Conservation (phyloP, 2,797 vertebrate genomes). For the Chelmon rostratus region DNA sequence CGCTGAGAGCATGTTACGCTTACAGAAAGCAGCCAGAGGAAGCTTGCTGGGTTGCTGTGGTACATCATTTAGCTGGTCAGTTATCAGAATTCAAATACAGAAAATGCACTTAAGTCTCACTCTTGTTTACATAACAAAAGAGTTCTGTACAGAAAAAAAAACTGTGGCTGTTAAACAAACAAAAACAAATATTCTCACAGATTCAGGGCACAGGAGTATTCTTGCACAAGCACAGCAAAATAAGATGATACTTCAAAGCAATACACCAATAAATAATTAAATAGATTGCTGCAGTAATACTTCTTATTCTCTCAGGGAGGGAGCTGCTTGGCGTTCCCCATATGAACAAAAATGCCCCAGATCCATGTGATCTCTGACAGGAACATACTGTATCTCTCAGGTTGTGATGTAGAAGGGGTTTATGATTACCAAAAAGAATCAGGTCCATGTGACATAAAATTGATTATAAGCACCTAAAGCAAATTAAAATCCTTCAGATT, state of each 20-base stretch:
- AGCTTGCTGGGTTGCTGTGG: not conserved
- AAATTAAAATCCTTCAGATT: slow-evolving; percentile 14
- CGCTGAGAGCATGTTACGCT: no score
- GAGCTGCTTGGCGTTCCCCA: slow-evolving; percentile 47
- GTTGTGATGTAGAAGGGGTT: slow-evolving; percentile 48
- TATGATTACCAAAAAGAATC: not conserved
- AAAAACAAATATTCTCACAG: slow-evolving; percentile 47
- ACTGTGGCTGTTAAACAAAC: slow-evolving; percentile 15
- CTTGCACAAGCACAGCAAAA: slow-evolving; percentile 52
- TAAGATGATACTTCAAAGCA: slow-evolving; percentile 57
- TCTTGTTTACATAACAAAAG: slow-evolving; percentile 48
- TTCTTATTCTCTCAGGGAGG: slow-evolving; percentile 66
- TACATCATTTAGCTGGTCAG: slow-evolving; percentile 11
- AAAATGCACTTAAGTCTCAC: slow-evolving; percentile 11
- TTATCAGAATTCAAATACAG: slow-evolving; percentile 2
- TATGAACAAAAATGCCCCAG: slow-evolving; percentile 64
- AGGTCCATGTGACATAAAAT: slow-evolving; percentile 17
- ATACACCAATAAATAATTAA: slow-evolving; percentile 73
- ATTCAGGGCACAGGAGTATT: slow-evolving; percentile 48
- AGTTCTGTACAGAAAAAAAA: not conserved
- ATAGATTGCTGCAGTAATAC: slow-evolving; percentile 58
- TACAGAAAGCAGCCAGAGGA: not conserved
- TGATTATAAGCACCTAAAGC: not conserved
- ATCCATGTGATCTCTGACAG: slow-evolving; percentile 64
- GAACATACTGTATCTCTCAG: slow-evolving; percentile 57